Conservation (phyloP, 2,797 vertebrate species). For the Crypturellus tataupa region DNA sequence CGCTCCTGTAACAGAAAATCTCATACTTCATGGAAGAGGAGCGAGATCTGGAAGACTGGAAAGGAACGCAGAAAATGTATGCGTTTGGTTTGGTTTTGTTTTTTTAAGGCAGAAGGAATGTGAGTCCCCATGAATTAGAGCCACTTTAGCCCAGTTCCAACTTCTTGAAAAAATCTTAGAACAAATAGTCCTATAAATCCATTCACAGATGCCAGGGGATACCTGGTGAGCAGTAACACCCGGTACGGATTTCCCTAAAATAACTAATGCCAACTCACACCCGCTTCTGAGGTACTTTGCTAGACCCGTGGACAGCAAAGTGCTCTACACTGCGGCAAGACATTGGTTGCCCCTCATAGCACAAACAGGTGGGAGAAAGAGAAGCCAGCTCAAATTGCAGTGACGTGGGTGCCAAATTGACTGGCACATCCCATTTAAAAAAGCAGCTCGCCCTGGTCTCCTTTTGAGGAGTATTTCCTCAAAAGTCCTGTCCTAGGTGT, state of each 20-base stretch:
- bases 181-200: not conserved
- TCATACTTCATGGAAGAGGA: not conserved
- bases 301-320: not conserved
- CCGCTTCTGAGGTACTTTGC: not conserved
- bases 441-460: not conserved
- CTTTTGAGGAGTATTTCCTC: not conserved
- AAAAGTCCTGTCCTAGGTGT: not conserved
- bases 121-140: not conserved
- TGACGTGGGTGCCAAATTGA: not conserved
- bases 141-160: not conserved
- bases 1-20: not conserved
- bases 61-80: not conserved
- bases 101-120: not conserved
- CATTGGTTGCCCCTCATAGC: not conserved
- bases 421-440: not conserved
- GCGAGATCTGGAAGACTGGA: not conserved
- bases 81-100: not conserved
- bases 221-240: not conserved
- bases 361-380: not conserved
- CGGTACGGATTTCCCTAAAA: not conserved
- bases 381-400: not conserved
- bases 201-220: not conserved
- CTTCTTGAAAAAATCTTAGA: not conserved
- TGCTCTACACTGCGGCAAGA: not conserved
- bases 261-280: not conserved